These are phyloP conservation scores for Rhagologus leucostigma DNA, from an alignment of 2,113 vertebrate genomes.

Conservation along the genomic window DNA sequence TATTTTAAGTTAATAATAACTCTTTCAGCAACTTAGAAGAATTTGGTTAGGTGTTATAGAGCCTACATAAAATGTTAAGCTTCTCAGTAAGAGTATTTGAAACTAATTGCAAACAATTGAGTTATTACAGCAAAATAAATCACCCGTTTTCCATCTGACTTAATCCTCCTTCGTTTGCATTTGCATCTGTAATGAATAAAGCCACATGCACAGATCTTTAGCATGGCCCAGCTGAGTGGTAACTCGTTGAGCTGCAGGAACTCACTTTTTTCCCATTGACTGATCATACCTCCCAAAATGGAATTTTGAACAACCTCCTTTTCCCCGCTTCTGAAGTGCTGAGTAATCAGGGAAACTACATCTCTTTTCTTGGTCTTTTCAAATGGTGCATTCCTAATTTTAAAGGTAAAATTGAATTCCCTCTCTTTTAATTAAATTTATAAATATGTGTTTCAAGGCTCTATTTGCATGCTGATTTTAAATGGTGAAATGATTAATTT, in stretches of 20 bases:
- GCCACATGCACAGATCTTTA: not conserved
- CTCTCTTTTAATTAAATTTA: not conserved
- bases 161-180: not conserved
- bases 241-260: not conserved
- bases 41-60: not conserved
- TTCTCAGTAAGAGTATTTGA: not conserved
- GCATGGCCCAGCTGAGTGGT: not conserved
- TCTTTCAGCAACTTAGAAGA: not conserved
- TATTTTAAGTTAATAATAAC: not conserved
- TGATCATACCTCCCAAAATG: not conserved
- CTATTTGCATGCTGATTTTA: not conserved
- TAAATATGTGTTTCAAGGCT: not conserved
- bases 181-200: not conserved
- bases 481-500: not conserved
- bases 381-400: not conserved
- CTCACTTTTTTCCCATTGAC: not conserved
- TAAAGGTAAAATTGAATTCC: not conserved
- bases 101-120: not conserved
- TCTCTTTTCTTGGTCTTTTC: not conserved
- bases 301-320: not conserved
- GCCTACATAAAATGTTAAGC: not conserved
- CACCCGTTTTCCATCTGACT: not conserved
- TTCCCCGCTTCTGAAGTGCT: not conserved
- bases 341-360: not conserved
- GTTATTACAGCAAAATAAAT: not conserved